These are phyloP conservation scores for Lepidocolaptes lacrymiger DNA, from an alignment of 2,797 vertebrate species.

Conservation along the genomic window DNA sequence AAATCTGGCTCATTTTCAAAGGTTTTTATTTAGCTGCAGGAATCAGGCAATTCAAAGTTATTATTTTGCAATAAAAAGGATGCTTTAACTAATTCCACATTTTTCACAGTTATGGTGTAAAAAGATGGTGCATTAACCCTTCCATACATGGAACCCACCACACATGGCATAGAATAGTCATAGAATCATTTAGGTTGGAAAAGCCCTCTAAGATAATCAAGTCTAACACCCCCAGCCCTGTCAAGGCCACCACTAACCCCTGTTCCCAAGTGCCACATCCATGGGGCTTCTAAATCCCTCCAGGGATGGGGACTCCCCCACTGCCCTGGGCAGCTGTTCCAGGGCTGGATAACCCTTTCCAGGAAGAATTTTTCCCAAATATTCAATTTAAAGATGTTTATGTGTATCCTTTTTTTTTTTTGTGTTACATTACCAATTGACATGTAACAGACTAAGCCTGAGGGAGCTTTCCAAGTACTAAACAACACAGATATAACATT, in stretches of 20 bases:
- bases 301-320: not conserved
- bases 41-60: not conserved
- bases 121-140: not conserved
- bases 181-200: not conserved
- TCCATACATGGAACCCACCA: not conserved
- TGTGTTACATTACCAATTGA: not conserved
- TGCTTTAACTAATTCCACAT: not conserved
- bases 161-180: not conserved
- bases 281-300: not conserved
- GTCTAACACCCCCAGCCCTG: not conserved
- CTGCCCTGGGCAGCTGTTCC: not conserved
- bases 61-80: not conserved
- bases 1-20: not conserved
- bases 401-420: not conserved
- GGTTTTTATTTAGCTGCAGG: not conserved
- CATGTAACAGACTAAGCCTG: fast-evolving
- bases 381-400: not conserved
- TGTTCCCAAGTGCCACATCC: not conserved
- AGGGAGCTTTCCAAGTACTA: not conserved
- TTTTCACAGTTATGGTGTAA: not conserved
- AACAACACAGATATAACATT: not conserved
- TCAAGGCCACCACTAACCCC: not conserved
- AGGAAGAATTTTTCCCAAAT: not conserved
- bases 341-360: not conserved
- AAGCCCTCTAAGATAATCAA: not conserved